Percentiles rank a stretch among this genome's conserved stretches.
Conservation (phyloP, 2,113 vertebrate genomes). For the Amphilophus citrinellus region DNA sequence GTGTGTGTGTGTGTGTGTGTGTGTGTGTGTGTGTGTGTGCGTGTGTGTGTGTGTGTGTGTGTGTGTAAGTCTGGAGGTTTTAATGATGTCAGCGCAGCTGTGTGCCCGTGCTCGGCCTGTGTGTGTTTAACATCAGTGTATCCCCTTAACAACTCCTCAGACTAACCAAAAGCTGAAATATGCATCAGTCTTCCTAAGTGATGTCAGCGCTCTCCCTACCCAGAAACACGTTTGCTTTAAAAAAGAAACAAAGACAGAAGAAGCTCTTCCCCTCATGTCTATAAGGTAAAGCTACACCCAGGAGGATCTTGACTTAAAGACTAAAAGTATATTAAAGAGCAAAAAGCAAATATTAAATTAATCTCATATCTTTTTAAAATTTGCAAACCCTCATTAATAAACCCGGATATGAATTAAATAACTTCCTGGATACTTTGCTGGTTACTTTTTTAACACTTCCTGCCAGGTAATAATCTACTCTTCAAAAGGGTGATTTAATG, state of each 20-base stretch:
- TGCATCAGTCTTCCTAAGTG: background rate
- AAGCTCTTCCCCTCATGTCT: background rate
- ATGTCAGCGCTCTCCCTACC: background rate
- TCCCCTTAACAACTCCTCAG: slow-evolving; percentile 11
- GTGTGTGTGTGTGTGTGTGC: slow-evolving; percentile 24
- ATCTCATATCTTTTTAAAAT: background rate
- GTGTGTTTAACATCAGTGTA: slow-evolving; percentile 28
- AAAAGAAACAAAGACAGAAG: background rate
- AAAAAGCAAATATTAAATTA: background rate
- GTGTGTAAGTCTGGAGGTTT: slow-evolving; percentile 22
- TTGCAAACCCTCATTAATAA: background rate
- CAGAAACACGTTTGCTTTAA: background rate
- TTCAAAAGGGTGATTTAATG: too few relatives aligned
- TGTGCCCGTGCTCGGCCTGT: slow-evolving; percentile 31
- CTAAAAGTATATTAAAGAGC: background rate
- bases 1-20: slow-evolving; percentile 3
- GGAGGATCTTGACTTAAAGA: background rate
- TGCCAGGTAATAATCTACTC: background rate
- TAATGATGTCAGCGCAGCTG: slow-evolving; percentile 52
- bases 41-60: slow-evolving; percentile 34
- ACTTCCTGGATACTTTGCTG: background rate
- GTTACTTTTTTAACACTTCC: background rate
- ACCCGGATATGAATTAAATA: background rate
- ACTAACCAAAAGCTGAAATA: slow-evolving; percentile 53
- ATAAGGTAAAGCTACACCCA: slow-evolving; percentile 1